Percentiles rank a stretch among this genome's conserved stretches.
phyloP scores from a whole-genome alignment of 2,113 vertebrate genomes.

The Chloropsis hardwickii region DNA sequence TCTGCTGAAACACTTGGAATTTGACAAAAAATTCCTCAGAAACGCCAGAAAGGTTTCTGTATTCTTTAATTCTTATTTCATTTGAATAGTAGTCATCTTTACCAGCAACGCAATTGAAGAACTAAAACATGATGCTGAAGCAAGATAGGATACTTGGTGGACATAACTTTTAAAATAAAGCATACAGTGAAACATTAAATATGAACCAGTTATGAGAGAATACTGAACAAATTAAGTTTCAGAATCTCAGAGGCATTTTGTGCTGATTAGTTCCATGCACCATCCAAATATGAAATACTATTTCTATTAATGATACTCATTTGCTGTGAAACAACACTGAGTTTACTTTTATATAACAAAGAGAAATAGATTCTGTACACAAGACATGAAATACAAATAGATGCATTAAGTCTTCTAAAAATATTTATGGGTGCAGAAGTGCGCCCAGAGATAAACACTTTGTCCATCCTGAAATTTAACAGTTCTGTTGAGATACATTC shows the following conservation, averaged over 20 bases:
- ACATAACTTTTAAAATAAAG: neutral
- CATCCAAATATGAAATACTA: neutral
- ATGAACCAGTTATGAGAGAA: neutral
- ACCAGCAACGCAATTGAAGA: neutral
- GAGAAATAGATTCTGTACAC: neutral
- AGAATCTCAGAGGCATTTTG: neutral
- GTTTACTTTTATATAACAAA: neutral
- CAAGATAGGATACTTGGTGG: neutral
- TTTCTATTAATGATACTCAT: neutral
- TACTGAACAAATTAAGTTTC: neutral
- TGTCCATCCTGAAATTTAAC: neutral
- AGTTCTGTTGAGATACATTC: neutral
- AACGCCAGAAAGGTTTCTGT: neutral
- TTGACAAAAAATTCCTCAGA: neutral
- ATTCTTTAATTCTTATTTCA: neutral
- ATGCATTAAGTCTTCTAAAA: neutral
- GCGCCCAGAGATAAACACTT: neutral
- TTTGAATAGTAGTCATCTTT: neutral
- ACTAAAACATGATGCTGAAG: neutral
- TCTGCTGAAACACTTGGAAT: neutral
- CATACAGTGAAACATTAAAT: neutral
- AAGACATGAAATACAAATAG: neutral
- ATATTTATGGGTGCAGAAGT: neutral
- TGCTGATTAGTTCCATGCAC: neutral
- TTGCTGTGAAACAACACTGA: neutral